Percentiles rank a stretch among this genome's conserved stretches.
Conservation (phyloP, 2,113 vertebrate species). For the Gopherus evgoodei region DNA sequence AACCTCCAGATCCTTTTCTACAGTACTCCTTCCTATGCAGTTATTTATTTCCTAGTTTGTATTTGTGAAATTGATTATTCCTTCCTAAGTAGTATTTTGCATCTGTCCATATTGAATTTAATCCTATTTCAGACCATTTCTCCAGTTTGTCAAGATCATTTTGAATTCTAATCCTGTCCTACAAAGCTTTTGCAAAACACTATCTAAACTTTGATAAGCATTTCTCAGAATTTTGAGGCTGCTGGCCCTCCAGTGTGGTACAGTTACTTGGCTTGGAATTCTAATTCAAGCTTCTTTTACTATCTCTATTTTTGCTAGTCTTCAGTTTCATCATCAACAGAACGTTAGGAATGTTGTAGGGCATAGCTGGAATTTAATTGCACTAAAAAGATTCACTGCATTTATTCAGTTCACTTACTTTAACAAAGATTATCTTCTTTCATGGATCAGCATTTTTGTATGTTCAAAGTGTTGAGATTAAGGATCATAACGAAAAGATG, state of each 20-base stretch:
- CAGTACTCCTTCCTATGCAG: not conserved
- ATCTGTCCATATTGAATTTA: not conserved
- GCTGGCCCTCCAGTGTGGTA: not conserved
- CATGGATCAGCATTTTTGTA: not conserved
- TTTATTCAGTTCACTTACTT: not conserved
- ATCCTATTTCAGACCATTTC: not conserved
- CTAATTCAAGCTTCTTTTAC: not conserved
- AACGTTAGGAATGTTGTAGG: not conserved
- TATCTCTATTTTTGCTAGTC: not conserved
- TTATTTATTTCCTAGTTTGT: not conserved
- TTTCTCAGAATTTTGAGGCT: not conserved
- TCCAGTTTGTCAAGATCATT: not conserved
- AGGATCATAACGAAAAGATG: slow-evolving; percentile 4
- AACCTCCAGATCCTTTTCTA: not conserved
- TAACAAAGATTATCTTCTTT: slow-evolving; percentile 11
- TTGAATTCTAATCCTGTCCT: not conserved
- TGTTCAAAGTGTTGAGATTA: slow-evolving; percentile 11
- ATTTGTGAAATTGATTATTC: not conserved
- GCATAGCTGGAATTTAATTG: not conserved
- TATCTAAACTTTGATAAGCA: not conserved
- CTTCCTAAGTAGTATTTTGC: not conserved
- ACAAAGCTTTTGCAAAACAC: not conserved
- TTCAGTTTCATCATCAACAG: not conserved
- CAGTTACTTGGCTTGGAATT: not conserved
- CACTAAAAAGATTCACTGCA: not conserved